Evolutionary conservation across 35 echinoderm and acorn worm species (phyloP).

Genomic region (Chiridota heheva): DNA sequence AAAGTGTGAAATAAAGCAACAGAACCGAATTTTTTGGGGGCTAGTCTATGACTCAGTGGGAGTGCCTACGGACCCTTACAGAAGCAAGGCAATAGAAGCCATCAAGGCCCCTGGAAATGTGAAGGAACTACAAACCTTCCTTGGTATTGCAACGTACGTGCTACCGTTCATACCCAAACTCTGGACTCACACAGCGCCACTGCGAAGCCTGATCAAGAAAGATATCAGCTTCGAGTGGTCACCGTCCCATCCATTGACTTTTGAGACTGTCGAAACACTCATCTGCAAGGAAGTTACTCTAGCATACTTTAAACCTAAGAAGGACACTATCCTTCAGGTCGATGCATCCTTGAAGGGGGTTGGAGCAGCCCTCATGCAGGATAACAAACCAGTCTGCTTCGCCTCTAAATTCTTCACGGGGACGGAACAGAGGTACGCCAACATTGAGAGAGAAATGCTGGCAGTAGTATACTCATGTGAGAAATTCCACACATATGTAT

Average conservation of each 20-base stretch:
- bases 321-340: conserved; percentile 40
- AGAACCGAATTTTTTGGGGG: background rate
- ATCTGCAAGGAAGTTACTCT: conserved; percentile 46
- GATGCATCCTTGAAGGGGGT: conserved; percentile 44
- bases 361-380: conserved; percentile 34
- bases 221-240: conserved; percentile 38
- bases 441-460: conserved; percentile 47
- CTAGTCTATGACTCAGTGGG: background rate
- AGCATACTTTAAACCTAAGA: conserved; percentile 50
- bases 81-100: background rate
- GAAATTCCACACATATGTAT: conserved; percentile 67
- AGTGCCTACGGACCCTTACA: background rate
- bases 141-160: conserved; percentile 22
- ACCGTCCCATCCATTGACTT: background rate
- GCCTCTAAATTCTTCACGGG: conserved; percentile 42
- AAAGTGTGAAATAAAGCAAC: conserved; percentile 32
- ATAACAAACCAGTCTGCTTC: conserved; percentile 22
- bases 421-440: conserved; percentile 31
- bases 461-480: conserved; percentile 69
- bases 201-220: conserved; percentile 31
- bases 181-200: conserved; percentile 15
- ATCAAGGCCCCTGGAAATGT: background rate
- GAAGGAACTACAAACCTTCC: conserved; percentile 35
- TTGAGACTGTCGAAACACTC: conserved; percentile 32
- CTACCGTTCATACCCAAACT: background rate